Percentiles rank a stretch among this genome's conserved stretches.
These are phyloP conservation scores for Erinaceus europaeus DNA, from an alignment of 2,113 vertebrate species.

Conservation along the genomic window DNA sequence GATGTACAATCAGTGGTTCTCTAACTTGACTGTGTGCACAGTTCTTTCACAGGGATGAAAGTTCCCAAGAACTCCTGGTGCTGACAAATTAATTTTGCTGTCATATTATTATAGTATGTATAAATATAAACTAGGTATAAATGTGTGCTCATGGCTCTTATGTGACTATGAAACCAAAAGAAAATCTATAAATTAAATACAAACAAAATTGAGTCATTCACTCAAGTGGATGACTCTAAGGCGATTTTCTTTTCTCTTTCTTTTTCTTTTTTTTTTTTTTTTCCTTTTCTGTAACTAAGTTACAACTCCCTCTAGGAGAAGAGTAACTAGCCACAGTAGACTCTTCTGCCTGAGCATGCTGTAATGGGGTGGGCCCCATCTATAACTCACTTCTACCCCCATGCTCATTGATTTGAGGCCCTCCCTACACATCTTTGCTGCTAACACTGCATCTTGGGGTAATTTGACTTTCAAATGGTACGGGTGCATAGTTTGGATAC, in stretches of 20 bases:
- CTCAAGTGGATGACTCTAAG: neutral
- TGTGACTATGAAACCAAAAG: constrained; percentile 13
- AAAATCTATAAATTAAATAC: constrained; percentile 37
- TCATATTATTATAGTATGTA: neutral
- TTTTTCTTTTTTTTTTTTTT: no score
- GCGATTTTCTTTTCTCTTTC: neutral
- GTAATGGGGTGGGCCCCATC: no score
- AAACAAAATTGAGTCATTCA: constrained; percentile 6
- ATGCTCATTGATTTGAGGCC: neutral
- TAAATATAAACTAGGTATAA: neutral
- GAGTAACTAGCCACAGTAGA: neutral
- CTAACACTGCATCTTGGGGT: neutral
- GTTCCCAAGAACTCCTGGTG: neutral
- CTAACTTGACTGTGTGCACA: neutral
- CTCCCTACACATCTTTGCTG: neutral
- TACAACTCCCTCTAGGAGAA: neutral
- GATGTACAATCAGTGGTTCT: neutral
- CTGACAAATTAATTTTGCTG: neutral
- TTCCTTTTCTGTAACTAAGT: neutral
- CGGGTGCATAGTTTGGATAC: neutral
- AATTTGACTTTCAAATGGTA: neutral
- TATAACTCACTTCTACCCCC: rapidly evolving
- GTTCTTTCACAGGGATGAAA: neutral
- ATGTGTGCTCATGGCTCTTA: neutral
- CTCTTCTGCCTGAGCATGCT: neutral